Conservation (phyloP, 2,888 invertebrate species). For the Ophion ventricosus region DNA sequence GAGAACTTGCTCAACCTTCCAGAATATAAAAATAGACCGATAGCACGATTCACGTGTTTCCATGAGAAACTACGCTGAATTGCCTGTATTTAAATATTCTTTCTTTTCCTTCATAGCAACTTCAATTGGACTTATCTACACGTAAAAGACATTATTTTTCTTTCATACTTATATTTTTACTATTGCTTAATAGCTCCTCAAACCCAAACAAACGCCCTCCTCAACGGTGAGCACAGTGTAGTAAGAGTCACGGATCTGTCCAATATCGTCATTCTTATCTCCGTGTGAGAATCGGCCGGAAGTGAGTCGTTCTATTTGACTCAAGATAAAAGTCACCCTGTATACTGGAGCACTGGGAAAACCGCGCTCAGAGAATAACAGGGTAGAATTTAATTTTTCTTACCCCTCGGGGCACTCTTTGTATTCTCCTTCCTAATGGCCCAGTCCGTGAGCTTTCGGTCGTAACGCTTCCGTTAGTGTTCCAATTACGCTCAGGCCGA, state of each 20-base stretch:
- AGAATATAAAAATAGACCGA: too few relatives aligned
- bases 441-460: conserved; percentile 38
- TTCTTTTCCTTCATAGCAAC: too few relatives aligned
- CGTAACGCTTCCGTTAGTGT: conserved; percentile 11
- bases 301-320: neutral
- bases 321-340: neutral
- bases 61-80: too few relatives aligned
- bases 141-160: too few relatives aligned
- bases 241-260: neutral
- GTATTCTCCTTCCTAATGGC: conserved; percentile 64
- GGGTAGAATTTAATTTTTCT: conserved; percentile 65
- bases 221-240: neutral
- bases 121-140: too few relatives aligned
- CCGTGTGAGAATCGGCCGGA: neutral
- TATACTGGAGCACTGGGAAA: neutral
- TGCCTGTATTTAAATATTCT: too few relatives aligned
- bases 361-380: conserved; percentile 10
- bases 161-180: too few relatives aligned
- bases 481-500: conserved; percentile 6
- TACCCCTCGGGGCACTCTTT: conserved; percentile 56
- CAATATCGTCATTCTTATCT: neutral
- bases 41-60: too few relatives aligned
- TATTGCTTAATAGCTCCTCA: too few relatives aligned
- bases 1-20: too few relatives aligned
- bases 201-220: neutral